Base-by-base conservation (phyloP, 2,113 vertebrate genomes). In the Pandion haliaetus region DNA sequence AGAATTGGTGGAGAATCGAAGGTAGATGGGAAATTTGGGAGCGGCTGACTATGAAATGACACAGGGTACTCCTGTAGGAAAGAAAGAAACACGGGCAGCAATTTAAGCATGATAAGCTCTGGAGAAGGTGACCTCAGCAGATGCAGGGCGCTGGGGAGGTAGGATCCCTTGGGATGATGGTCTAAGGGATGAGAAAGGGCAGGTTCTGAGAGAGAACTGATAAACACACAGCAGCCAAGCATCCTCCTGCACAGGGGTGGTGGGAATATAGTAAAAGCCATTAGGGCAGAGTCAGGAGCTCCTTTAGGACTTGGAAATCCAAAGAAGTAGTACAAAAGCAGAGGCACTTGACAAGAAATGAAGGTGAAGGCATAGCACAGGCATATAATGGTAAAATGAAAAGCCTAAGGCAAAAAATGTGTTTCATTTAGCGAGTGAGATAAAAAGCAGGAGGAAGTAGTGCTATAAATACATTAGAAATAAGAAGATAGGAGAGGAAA, bases 81-180 rank as follows among this genome's bases (percentile, higher is more conserved):
- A 17, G 49, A 71, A 38, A 5, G 38, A 20, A 7, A 26, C 72
- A 11, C 0, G 8, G 81, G 26, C 59, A 74, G 81, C 54, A 2
- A 0, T 6, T 12, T 3, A 14, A 34, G 34, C 0, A 4, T 12
- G 55, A 2, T 26, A 9, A 26, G 32, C 12, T 47, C 59, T 21
- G 20, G 61, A 49, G 69, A 31, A 57, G 52, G 29, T 3, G 17
- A 9, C 4, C 31, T 19, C n/a, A 3, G 31, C 4, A n/a, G 50
- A 3, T 2, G 9, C 6, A 2, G 40, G 40, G 29, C 40, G 14
- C 52, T 17, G 71, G 72, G 61, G 54, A 69, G 36, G 55, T 5
- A 4, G 49, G 9, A 20, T 28, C 34, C 47, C 42, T 14, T 8
- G 78, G 73, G 29, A 11, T 34, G 52, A 1, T 17, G 65, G 24